Evolutionary conservation across 2,113 vertebrate genomes (phyloP), one percentile per base, ranked within the genome.

Genomic region (Carollia perspicillata): DNA sequence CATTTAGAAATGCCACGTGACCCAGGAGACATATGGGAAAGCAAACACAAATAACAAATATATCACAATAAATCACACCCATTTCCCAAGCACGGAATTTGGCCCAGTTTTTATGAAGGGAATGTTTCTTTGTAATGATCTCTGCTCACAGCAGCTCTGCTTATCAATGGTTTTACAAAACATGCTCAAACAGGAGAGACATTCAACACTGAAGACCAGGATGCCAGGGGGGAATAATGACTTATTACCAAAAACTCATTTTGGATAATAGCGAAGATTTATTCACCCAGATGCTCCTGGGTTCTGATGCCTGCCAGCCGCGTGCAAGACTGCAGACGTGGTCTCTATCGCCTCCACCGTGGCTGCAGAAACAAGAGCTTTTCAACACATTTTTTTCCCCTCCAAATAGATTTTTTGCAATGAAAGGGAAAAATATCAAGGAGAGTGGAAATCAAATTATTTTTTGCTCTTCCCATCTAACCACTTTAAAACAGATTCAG

Each of bases 401-500:
- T 81, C 69, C 17, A 78, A 71, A 65, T 77, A 42, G 44, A 60
- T 47, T 84, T 96, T 49, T 49, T 49, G 28, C 30, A 84, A 69
- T 81, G 71, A 63, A 88, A 95, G 33, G 42, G 14, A 93, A 97
- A 97, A 93, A 35, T 72, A 95, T 66, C 75, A 81, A 28, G 49
- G 71, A 93, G n/a, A 85, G 42, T 63, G n/a, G 80, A 95, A 97
- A 97, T 92, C 86, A 93, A 92, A 90, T 95, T 84, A 77, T 78
- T 68, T 93, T 89, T 88, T 86, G 33, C 37, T 53, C 6, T 90
- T 83, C 63, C 60, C 13, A 88, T 84, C 51, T 79, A 92, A 79
- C 66, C 84, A 84, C 66, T 92, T 95, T 78, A 78, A 90, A 96
- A 86, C 66, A 93, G 77, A 95, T 83, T 84, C 30, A 68, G 60